A percentile compares a stretch with the other conserved stretches of the same genome.
Evolutionary conservation across 2,113 vertebrate genomes (phyloP).

Genomic region (Puntigrus tetrazona): DNA sequence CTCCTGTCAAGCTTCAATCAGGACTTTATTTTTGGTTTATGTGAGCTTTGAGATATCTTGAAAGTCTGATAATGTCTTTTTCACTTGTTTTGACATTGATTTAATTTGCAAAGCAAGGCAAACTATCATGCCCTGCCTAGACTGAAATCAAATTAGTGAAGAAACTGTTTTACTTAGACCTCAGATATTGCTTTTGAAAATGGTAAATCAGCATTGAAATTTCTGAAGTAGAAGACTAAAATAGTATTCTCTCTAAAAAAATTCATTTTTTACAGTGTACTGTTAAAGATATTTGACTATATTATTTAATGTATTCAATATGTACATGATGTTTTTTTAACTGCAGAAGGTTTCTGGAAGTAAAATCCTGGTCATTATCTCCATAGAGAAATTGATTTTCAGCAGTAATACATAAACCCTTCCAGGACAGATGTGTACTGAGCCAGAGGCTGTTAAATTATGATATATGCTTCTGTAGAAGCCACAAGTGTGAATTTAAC

Average conservation of each 20-base stretch:
- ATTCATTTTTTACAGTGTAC: no score
- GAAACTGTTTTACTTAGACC: no score
- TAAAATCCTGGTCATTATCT: neutral
- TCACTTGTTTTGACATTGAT: neutral
- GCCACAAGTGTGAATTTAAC: neutral
- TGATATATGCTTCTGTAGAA: neutral
- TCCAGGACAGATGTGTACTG: neutral
- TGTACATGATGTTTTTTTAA: no score
- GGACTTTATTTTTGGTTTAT: slow-evolving; percentile 11
- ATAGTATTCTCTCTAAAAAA: no score
- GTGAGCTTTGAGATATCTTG: neutral
- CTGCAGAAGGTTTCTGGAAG: neutral
- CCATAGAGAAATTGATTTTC: neutral
- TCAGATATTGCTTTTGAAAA: no score
- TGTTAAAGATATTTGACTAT: no score
- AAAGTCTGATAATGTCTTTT: neutral
- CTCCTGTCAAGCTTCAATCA: slow-evolving; percentile 36
- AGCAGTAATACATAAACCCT: neutral
- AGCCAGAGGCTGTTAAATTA: neutral
- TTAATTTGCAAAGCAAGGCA: neutral
- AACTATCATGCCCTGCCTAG: neutral
- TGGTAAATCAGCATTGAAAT: no score
- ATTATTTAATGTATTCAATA: no score
- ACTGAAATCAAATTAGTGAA: no score
- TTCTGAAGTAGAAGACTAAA: no score